phyloP scores from a whole-genome alignment of 2,797 vertebrate species.

The Brotogeris chrysoptera region DNA sequence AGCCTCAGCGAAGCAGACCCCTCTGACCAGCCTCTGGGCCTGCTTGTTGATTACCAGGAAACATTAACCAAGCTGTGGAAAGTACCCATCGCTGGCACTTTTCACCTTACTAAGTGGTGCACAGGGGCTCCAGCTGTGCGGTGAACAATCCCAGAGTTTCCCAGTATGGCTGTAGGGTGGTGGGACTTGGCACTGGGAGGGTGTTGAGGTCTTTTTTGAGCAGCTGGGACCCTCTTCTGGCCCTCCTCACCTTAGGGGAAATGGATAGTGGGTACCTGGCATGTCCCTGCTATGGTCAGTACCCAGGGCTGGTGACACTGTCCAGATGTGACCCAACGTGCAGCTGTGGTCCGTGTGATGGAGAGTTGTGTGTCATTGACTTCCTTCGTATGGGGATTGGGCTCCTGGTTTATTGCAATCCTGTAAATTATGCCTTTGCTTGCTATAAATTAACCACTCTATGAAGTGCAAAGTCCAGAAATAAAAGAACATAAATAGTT shows the following conservation, averaged over 20 bases:
- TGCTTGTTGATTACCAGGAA: constrained; percentile 3
- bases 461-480: constrained; percentile 61
- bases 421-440: constrained; percentile 36
- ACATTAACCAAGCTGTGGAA: constrained; percentile 19
- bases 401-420: constrained; percentile 20
- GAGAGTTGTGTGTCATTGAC: background rate
- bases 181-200: background rate
- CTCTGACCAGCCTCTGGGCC: constrained; percentile 15
- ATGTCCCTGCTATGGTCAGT: rapidly evolving
- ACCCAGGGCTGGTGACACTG: background rate
- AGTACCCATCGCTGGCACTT: constrained; percentile 29
- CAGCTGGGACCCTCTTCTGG: background rate
- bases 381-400: background rate
- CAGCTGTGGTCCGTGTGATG: background rate
- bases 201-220: background rate
- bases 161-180: background rate
- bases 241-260: background rate
- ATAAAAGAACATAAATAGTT: constrained; percentile 67
- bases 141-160: background rate
- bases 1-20: background rate
- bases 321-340: background rate
- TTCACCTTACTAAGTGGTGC: background rate
- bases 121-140: background rate
- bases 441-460: constrained; percentile 53
- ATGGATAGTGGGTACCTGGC: background rate